Evolutionary conservation across 2,113 vertebrate species (phyloP), one percentile per base, ranked within the genome.

Genomic region (Ammospiza caudacuta): DNA sequence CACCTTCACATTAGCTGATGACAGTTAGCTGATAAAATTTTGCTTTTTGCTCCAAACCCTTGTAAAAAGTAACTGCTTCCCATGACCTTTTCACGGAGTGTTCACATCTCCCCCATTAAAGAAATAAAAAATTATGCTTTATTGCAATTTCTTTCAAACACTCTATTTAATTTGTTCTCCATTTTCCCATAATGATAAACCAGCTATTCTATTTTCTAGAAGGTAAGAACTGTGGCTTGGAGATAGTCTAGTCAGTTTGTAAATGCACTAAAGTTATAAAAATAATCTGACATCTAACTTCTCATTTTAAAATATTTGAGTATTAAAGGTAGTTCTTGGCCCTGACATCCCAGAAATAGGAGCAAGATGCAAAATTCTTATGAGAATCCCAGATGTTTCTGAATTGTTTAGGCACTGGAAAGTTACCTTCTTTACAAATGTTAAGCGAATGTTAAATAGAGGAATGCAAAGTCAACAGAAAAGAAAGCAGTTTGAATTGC

Each of bases 11-110:
- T 31, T 62, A 85, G 29, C 19, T 62, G 43, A 83, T 46, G 29
- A 77, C 75, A 87, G 18, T 35, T 73, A 79, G 73, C 70, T 47
- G 49, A 73, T 51, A 92, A 82, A 75, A 82, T 66, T 73, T 83
- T 76, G 19, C 37, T 66, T 83, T 86, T 73, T 81, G 21, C 37
- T 87, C 17, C 46, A 75, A 92, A 78, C 8, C 47, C 44, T 66
- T 81, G 9, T 82, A 87, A 90, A 93, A 93, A 59, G 8, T 77
- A 88, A 86, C 79, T 92, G 64, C n/a, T 89, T 93, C 47, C 31
- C 33, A 44, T 72, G 43, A 77, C 54, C 82, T 93, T 23, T 1
- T 59, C 75, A 54, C 46, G 61, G 46, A 77, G 23, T 62, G 9
- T 52, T 89, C 75, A 39, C 27, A 70, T 89, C 55, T 67, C 13